Evolutionary conservation across 2,888 invertebrate species (phyloP).

Genomic region (Lysandra bellargus): DNA sequence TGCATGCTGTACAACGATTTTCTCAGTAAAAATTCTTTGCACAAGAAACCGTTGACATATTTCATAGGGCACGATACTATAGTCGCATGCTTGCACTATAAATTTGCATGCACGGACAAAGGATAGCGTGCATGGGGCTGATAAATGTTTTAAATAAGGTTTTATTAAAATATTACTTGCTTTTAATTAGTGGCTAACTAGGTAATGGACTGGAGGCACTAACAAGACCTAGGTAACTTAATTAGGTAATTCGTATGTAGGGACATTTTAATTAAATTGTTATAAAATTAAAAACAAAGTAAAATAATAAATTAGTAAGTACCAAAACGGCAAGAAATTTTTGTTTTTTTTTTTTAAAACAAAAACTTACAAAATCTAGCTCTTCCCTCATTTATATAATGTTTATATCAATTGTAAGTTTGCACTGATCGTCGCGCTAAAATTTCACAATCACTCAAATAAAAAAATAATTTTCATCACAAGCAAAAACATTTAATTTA

Average conservation of each 20-base stretch:
- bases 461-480: too few species aligned
- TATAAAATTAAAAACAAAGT: too few species aligned
- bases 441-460: too few species aligned
- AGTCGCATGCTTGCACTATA: conserved; percentile 29
- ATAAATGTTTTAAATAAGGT: conserved; percentile 2
- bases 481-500: not conserved
- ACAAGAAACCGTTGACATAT: conserved; percentile 32
- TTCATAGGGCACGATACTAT: conserved; percentile 22
- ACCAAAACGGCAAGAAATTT: too few species aligned
- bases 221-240: not conserved
- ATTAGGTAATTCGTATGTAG: not conserved
- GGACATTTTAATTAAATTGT: too few species aligned
- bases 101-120: conserved; percentile 32
- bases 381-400: too few species aligned
- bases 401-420: too few species aligned
- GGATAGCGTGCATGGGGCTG: conserved; percentile 1
- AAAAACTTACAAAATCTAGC: too few species aligned
- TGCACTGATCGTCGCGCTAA: too few species aligned
- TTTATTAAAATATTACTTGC: not conserved
- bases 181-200: not conserved
- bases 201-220: not conserved
- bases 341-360: too few species aligned
- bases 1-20: conserved; percentile 25
- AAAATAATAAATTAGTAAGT: too few species aligned
- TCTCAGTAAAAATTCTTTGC: conserved; percentile 30